Base-by-base conservation (phyloP, 2,113 vertebrate species). In the Phyllostomus discolor region DNA sequence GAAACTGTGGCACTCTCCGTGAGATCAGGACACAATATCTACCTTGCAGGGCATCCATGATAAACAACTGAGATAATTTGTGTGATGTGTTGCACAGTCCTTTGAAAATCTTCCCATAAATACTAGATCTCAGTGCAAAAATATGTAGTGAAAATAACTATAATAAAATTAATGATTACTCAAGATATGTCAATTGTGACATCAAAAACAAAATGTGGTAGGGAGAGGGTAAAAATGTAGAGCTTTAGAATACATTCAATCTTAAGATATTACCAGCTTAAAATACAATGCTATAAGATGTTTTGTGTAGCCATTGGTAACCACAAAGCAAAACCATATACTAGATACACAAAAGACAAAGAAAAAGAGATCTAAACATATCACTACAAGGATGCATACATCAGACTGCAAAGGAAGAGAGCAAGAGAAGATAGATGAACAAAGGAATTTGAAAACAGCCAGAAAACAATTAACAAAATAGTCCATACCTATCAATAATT, bases 81-180 rank as follows among this genome's bases (percentile, higher is more conserved):
- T 43, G 8, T 88, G 35, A 26, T 85, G 41, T 19, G 4, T 76
- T 76, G 16, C 15, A 33, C n/a, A 69, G 10, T 70, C 64, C 57
- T 97, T 95, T 95, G 70, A n/a, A 90, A 4, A 76, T 73, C 79
- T 79, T 7, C 59, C 35, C 62, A 86, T 90, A 90, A 96, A 88
- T 81, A 64, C 59, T 50, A 87, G 66, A 19, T 83, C 7, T 11
- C 90, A 54, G 41, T 90, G 6, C 35, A 78, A 79, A 81, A 76
- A 62, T 24, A 48, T 43, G 33, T 28, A 69, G 59, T 69, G 11
- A 90, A 89, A 79, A 69, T 33, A 67, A 22, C 87, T 64, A 22
- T n/a, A 20, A 38, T 31, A 78, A 7, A 89, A 78, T 48, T 46
- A 89, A 5, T 69, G 20, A 10, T 57, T 80, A 69, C 48, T 80